phyloP scores from a whole-genome alignment of 30 jellyfish, hydroid and myxozoan species.

The Phacellophora camtschatica region DNA sequence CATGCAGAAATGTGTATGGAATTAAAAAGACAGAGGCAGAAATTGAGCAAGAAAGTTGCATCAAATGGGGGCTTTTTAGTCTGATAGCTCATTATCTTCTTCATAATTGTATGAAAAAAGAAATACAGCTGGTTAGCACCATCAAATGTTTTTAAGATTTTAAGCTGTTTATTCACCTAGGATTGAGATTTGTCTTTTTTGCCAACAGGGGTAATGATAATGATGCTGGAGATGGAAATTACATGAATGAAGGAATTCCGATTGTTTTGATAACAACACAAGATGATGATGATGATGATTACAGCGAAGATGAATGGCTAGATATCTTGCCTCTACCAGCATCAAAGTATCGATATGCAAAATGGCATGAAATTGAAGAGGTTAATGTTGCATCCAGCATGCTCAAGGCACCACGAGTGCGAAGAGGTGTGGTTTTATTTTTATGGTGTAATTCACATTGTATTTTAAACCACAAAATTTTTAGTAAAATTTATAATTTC shows the following conservation, averaged over 20 bases:
- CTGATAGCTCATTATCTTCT: not conserved
- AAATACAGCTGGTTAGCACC: not conserved
- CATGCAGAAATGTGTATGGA: too few species aligned
- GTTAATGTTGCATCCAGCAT: constrained; percentile 67
- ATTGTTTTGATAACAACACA: constrained; percentile 68
- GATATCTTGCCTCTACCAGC: constrained; percentile 87
- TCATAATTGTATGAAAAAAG: not conserved
- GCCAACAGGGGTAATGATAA: constrained; percentile 28
- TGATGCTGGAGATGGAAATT: constrained; percentile 20
- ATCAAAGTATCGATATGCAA: constrained; percentile 82
- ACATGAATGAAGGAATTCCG: constrained; percentile 76
- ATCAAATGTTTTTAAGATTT: too few species aligned
- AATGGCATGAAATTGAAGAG: constrained; percentile 88
- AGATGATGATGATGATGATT: constrained; percentile 61
- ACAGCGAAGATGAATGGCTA: constrained; percentile 60
- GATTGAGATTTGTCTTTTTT: too few species aligned
- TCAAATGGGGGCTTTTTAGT: not conserved
- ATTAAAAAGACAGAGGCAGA: too few species aligned
- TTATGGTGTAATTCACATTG: too few species aligned
- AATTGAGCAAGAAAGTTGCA: too few species aligned
- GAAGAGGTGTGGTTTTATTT: constrained; percentile 70
- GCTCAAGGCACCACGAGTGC: constrained; percentile 82
- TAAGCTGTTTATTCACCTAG: not conserved
- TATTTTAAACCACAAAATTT: too few species aligned
- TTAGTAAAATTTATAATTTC: too few species aligned